A percentile compares a stretch with the other conserved stretches of the same genome.
These are phyloP conservation scores for Raphicerus campestris DNA, from an alignment of 2,113 vertebrate genomes.

Conservation along the genomic window DNA sequence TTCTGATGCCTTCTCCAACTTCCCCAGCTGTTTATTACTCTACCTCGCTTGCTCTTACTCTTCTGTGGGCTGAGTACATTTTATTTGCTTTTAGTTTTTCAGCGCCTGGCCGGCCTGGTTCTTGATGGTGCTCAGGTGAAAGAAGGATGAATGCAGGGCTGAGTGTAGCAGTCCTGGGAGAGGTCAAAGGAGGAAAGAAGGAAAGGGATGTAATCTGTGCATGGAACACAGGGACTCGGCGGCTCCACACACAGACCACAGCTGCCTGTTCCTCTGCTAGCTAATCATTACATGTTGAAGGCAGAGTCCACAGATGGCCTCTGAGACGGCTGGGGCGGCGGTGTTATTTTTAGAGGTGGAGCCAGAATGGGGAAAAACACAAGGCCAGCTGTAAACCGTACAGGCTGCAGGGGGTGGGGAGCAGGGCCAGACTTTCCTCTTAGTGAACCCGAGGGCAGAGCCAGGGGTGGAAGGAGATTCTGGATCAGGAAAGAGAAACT, in stretches of 20 bases:
- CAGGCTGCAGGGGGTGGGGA: neutral
- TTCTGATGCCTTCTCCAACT: neutral
- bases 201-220: neutral
- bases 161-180: neutral
- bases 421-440: neutral
- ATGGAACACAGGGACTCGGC: neutral
- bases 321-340: neutral
- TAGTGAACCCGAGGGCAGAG: neutral
- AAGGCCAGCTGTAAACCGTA: neutral
- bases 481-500: too few species aligned
- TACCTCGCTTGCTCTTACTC: neutral
- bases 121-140: neutral
- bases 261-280: neutral
- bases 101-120: neutral
- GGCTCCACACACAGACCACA: neutral
- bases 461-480: neutral
- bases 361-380: neutral
- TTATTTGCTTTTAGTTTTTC: constrained; percentile 12
- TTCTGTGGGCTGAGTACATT: neutral
- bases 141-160: neutral
- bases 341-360: neutral
- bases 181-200: neutral
- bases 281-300: neutral
- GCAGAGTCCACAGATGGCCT: neutral
- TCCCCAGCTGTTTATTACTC: neutral